Evolutionary conservation across 2,113 vertebrate species (phyloP), one percentile per base, ranked within the genome.

Genomic region (Oreochromis spilurus): DNA sequence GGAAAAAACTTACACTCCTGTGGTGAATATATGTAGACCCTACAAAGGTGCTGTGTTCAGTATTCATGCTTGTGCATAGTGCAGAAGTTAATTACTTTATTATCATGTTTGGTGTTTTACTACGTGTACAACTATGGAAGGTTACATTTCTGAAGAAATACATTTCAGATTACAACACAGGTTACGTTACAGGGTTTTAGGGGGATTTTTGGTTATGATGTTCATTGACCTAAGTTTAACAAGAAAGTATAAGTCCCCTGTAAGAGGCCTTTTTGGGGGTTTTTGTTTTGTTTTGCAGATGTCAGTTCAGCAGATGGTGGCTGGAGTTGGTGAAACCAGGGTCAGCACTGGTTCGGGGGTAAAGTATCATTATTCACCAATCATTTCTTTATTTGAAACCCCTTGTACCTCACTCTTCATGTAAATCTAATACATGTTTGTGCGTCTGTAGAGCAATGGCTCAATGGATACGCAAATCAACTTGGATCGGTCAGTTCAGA

Each of bases 401-500:
- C 24, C 24, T 45, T 75, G 14, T 48, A 26, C 24, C 9, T 48
- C 70, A n/a, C 34, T 67, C 57, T 4, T 67, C 34, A 17, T 50
- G 48, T 50, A 6, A 45, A 38, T 48, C 36, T 79, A 14, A 81
- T 14, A 6, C 10, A 4, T 81, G 60, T 89, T n/a, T 67, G 38
- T 90, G 45, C 80, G 12, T 87, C n/a, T 75, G 3, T 58, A 97
- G 96, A 93, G 89, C 91, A 95, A 95, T 16, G 95, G 97, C 83
- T 96, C 96, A 54, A 94, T 97, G 93, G 97, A 97, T 58, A 94
- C 97, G 90, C 97, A 97, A 86, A 97, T 97, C 91, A 97, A 97
- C 93, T 81, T 97, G 97, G 97, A 97, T 86, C 95, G 94, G 62
- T 86, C 94, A 2, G 54, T 93, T 12, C 92, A 97, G 95, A 97